Base-by-base conservation (phyloP, 2,888 invertebrate genomes). In the Lathronympha strigana region DNA sequence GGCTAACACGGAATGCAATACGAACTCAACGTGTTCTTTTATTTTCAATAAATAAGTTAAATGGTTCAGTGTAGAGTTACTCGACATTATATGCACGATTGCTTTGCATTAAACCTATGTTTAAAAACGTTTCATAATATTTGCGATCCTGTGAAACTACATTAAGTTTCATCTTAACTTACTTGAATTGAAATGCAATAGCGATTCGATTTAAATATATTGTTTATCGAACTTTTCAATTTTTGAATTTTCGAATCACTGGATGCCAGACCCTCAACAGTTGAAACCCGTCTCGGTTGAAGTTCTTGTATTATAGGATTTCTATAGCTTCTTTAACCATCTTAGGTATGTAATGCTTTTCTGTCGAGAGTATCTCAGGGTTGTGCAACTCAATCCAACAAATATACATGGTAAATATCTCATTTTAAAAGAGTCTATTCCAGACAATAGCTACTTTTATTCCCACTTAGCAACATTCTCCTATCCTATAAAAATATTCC, bases 1-100 rank as follows among this genome's bases (percentile, higher is more conserved):
- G 43, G 1, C 8, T 57, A 57, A 8, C 4, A 86, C 85, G 79
- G 80, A 80, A 80, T 82, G 76, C 78, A 75, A 74, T 76, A 70
- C 68, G 74, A 79, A 80, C 82, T 76, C 77, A 84, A 87, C 77
- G 79, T 75, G 1, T 33, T 72, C 75, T 78, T 81, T 82, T 86
- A 86, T 85, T 85, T 88, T 84, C 81, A 84, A 86, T 83, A 86
- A 54, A 78, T 73, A 63, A 68, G 67, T 69, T 67, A 73, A 71
- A 71, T 64, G 66, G 67, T 53, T 62, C 57, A 71, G 73, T 73
- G 69, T 73, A 74, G 68, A 70, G 68, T 74, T 72, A 73, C 71
- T 64, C 38, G 61, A 66, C 61, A 66, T 66, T 61, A 61, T 63
- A 49, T 61, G 66, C 66, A 61, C 54, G 54, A 66, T 54, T 61